phyloP scores from a whole-genome alignment of 2,797 vertebrate species.

The Galaxias olidus region DNA sequence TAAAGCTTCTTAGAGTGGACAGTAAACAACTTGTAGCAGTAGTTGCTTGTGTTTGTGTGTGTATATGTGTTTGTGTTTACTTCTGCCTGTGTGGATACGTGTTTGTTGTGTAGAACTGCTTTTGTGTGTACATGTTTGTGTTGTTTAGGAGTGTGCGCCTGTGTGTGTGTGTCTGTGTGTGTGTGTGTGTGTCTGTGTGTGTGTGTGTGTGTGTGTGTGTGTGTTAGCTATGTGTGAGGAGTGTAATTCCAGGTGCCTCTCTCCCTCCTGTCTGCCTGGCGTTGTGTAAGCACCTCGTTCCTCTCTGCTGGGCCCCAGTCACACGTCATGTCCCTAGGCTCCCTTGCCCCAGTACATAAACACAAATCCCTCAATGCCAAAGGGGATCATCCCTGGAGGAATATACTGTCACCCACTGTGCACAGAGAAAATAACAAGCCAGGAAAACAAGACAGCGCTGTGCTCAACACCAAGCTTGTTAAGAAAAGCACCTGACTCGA shows the following conservation, averaged over 20 bases:
- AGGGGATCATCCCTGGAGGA: constrained; percentile 67
- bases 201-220: constrained; percentile 3
- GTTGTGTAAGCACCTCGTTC: constrained; percentile 39
- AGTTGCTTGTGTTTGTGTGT: background rate
- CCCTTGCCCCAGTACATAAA: constrained; percentile 55
- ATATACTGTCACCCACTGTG: constrained; percentile 65
- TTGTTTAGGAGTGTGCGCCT: constrained; percentile 8
- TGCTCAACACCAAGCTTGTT: constrained; percentile 37
- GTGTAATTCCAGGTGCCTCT: constrained; percentile 4
- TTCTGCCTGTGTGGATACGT: background rate
- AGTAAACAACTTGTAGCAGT: constrained; percentile 1
- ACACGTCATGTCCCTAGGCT: constrained; percentile 64
- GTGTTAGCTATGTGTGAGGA: background rate
- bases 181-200: background rate
- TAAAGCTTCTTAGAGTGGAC: background rate
- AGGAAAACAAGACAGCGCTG: constrained; percentile 60
- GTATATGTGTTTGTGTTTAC: background rate
- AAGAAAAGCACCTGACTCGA: constrained; percentile 37
- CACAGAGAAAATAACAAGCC: constrained; percentile 70
- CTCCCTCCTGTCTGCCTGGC: constrained; percentile 18
- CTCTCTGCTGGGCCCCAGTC: constrained; percentile 50
- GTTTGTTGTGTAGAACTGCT: constrained; percentile 1
- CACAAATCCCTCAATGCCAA: constrained; percentile 60
- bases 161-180: too few species aligned
- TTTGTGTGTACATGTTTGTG: constrained; percentile 6